Conservation (phyloP, 2,888 invertebrate genomes). For the Ormyrus thymus region DNA sequence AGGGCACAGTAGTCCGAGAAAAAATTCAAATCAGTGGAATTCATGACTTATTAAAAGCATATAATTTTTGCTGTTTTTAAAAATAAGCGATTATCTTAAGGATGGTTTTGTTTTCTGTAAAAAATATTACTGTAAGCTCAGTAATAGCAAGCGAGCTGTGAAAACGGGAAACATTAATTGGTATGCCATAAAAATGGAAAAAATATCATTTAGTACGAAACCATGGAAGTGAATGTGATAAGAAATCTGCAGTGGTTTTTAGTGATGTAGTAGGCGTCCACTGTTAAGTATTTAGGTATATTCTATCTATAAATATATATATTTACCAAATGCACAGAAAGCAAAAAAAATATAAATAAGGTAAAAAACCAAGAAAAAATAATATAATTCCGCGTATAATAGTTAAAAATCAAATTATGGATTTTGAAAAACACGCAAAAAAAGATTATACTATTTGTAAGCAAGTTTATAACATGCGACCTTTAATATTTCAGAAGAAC, state of each 20-base stretch:
- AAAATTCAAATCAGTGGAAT: constrained; percentile 32
- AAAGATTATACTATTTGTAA: constrained; percentile 43
- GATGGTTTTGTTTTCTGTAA: constrained; percentile 41
- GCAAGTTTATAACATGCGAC: constrained; percentile 30
- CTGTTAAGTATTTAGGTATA: constrained; percentile 59
- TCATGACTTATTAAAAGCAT: constrained; percentile 30
- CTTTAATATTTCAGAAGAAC: constrained; percentile 48
- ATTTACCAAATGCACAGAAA: constrained; percentile 54
- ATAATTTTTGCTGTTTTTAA: constrained; percentile 37
- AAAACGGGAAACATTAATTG: constrained; percentile 51
- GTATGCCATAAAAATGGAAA: constrained; percentile 49
- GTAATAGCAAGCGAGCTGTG: constrained; percentile 53
- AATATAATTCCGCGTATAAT: constrained; percentile 51
- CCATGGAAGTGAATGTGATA: constrained; percentile 69
- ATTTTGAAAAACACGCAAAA: constrained; percentile 36
- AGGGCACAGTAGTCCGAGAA: constrained; percentile 36
- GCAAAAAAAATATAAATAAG: constrained; percentile 57
- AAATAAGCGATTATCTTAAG: constrained; percentile 26
- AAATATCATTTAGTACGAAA: constrained; percentile 61
- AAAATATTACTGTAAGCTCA: constrained; percentile 34
- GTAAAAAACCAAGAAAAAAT: constrained; percentile 55
- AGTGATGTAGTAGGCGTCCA: constrained; percentile 54
- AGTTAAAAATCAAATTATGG: constrained; percentile 48
- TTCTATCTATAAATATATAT: constrained; percentile 57
- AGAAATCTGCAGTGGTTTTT: constrained; percentile 61